Evolutionary conservation across 2,113 vertebrate genomes (phyloP).

Genomic region (Leucopternis melanops): DNA sequence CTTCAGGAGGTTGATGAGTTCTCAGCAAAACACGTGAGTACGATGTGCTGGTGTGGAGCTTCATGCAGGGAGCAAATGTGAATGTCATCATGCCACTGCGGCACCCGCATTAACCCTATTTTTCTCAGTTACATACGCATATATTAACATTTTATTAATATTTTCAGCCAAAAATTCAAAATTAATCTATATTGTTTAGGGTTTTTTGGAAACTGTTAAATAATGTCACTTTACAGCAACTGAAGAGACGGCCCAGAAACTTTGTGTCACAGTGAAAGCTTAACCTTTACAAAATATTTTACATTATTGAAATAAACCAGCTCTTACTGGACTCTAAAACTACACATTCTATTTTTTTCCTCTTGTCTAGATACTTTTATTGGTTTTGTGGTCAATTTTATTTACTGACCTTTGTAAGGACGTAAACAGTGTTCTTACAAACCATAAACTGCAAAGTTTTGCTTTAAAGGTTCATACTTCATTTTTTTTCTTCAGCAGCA

Average conservation of each 20-base stretch:
- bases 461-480: background rate
- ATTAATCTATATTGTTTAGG: background rate
- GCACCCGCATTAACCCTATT: background rate
- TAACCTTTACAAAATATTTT: background rate
- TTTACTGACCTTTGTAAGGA: background rate
- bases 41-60: background rate
- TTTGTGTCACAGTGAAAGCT: background rate
- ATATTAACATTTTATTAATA: background rate
- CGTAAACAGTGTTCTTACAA: background rate
- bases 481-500: background rate
- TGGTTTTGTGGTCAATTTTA: background rate
- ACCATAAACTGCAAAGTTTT: background rate
- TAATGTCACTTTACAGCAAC: background rate
- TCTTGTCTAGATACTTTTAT: background rate
- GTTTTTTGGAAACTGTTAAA: background rate
- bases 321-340: background rate
- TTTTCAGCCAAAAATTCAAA: background rate
- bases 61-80: background rate
- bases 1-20: slow-evolving; percentile 85
- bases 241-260: background rate
- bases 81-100: background rate
- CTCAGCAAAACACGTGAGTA: slow-evolving; percentile 81
- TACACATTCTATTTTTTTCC: background rate
- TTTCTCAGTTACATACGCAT: background rate
- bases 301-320: background rate